A percentile compares a stretch with the other conserved stretches of the same genome.
These are phyloP conservation scores for Galago senegalensis DNA, from an alignment of 2,797 vertebrate genomes.

Conservation along the genomic window DNA sequence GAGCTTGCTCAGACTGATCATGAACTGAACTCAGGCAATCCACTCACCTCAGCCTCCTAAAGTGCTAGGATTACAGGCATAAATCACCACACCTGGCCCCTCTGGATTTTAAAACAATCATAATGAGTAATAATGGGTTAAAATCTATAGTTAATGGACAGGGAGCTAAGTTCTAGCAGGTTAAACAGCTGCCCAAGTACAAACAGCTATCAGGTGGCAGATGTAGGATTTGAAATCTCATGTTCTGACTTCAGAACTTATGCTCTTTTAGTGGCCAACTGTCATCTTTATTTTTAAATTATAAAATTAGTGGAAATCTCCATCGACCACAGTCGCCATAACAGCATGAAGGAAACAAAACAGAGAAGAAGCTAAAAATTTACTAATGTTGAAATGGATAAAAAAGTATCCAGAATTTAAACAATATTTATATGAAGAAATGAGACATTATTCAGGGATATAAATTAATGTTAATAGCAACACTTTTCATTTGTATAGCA, in stretches of 20 bases:
- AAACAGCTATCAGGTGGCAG: neutral
- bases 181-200: neutral
- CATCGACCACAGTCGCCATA: neutral
- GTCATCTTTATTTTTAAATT: neutral
- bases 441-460: conserved; percentile 30
- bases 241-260: neutral
- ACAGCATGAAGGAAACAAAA: neutral
- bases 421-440: neutral
- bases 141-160: neutral
- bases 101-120: neutral
- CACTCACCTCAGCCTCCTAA: too few species aligned
- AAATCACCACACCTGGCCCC: too few species aligned
- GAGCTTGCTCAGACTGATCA: too few species aligned
- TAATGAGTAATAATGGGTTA: neutral
- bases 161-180: neutral
- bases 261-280: neutral
- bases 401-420: neutral
- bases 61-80: too few species aligned
- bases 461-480: conserved; percentile 42
- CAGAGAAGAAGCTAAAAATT: neutral
- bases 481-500: conserved; percentile 18
- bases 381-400: neutral
- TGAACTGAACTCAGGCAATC: too few species aligned
- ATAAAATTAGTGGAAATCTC: neutral
- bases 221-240: neutral